These are phyloP conservation scores for Apis florea DNA, from an alignment of 1,140 invertebrate genomes.

Conservation along the genomic window DNA sequence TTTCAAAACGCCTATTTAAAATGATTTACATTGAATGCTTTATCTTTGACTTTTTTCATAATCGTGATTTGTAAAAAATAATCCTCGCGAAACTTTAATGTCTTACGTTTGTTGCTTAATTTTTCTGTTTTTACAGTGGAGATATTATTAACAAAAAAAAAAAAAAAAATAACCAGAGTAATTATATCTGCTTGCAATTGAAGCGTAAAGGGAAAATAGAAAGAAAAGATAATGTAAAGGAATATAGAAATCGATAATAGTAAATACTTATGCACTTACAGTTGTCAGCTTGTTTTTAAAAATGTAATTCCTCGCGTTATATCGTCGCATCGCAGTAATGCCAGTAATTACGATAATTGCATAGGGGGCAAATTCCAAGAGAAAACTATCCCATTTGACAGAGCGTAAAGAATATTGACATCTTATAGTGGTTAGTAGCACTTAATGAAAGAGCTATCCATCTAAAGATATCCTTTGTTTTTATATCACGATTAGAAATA, in stretches of 20 bases:
- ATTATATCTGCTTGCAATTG: too few relatives aligned
- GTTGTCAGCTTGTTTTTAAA: neutral
- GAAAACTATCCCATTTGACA: fast-evolving
- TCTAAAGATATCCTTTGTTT: neutral
- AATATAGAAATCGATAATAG: neutral
- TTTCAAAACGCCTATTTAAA: too few relatives aligned
- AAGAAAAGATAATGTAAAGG: fast-evolving
- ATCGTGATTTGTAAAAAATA: too few relatives aligned
- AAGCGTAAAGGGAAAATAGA: neutral
- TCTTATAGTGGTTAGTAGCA: fast-evolving
- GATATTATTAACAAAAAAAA: too few relatives aligned
- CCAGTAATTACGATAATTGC: neutral
- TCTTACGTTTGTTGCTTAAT: too few relatives aligned
- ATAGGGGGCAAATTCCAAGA: neutral
- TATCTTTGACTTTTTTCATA: too few relatives aligned
- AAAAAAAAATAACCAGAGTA: too few relatives aligned
- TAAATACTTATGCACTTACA: too few relatives aligned
- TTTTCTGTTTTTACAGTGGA: too few relatives aligned
- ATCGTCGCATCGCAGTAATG: neutral
- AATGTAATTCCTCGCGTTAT: neutral
- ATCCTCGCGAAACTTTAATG: too few relatives aligned
- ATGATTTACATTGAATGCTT: too few relatives aligned
- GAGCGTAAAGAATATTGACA: fast-evolving
- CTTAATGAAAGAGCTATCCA: neutral
- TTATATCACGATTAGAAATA: neutral